Conservation (phyloP, 2,113 vertebrate species). For the Rhinolophus ferrumequinum region DNA sequence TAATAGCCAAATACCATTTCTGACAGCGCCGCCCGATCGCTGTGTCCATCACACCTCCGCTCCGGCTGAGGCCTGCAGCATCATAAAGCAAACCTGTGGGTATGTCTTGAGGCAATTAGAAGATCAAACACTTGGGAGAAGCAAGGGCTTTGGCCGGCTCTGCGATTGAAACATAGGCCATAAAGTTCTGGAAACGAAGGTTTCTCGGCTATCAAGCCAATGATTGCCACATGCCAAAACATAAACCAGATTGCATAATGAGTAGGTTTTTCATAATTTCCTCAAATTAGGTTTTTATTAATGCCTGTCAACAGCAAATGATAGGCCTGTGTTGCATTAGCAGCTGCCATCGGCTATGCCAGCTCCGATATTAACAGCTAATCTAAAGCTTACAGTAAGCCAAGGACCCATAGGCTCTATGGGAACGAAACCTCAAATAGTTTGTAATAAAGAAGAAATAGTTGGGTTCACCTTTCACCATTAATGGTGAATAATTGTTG, state of each 20-base stretch:
- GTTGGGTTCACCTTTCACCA: slow-evolving; percentile 63
- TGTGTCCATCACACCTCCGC: slow-evolving; percentile 52
- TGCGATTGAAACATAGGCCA: slow-evolving; percentile 74
- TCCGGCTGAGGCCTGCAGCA: slow-evolving; percentile 45
- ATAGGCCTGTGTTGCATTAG: slow-evolving; percentile 86
- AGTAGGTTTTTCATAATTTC: slow-evolving; percentile 90
- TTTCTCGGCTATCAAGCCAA: slow-evolving; percentile 81
- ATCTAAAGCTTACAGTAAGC: slow-evolving; percentile 77
- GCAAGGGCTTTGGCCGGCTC: slow-evolving; percentile 59
- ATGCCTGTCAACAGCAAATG: slow-evolving; percentile 91
- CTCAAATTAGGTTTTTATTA: slow-evolving; percentile 92
- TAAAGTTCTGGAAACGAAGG: slow-evolving; percentile 81
- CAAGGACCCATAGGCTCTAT: slow-evolving; percentile 55
- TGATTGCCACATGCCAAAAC: slow-evolving; percentile 88
- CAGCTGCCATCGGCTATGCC: slow-evolving; percentile 79
- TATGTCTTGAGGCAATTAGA: slow-evolving; percentile 79
- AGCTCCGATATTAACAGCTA: slow-evolving; percentile 79
- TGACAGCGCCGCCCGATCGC: background rate
- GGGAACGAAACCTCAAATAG: slow-evolving; percentile 62
- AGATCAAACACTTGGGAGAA: slow-evolving; percentile 73
- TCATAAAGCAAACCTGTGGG: slow-evolving; percentile 67
- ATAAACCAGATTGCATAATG: slow-evolving; percentile 90
- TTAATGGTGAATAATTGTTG: slow-evolving; percentile 50
- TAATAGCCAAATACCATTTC: slow-evolving; percentile 12
- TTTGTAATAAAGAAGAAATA: slow-evolving; percentile 30